These are phyloP conservation scores for Vidua macroura DNA, from an alignment of 2,113 vertebrate species.

Conservation along the genomic window DNA sequence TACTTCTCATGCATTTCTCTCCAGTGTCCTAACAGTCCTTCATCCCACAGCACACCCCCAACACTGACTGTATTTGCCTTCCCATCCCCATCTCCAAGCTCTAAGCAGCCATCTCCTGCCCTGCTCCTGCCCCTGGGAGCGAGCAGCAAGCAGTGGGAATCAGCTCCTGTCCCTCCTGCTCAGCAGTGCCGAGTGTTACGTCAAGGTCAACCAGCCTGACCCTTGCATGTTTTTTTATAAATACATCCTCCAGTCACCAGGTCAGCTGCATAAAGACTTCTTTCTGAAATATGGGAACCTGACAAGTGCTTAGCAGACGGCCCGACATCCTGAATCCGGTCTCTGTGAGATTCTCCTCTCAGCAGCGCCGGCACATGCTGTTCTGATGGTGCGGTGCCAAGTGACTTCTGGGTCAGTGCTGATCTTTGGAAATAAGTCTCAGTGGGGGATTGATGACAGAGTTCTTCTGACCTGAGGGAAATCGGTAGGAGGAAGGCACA, in stretches of 20 bases:
- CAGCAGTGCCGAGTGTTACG: background rate
- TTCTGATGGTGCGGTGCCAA: constrained; percentile 58
- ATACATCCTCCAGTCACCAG: constrained; percentile 30
- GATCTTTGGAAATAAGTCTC: constrained; percentile 71
- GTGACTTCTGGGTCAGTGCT: constrained; percentile 69
- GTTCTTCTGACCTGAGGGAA: constrained; percentile 65
- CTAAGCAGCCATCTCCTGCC: background rate
- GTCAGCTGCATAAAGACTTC: background rate
- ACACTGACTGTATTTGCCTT: background rate
- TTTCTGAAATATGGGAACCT: constrained; percentile 48
- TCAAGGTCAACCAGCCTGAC: background rate
- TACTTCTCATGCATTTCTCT: background rate
- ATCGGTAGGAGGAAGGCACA: constrained; percentile 56
- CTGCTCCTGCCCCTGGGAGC: background rate
- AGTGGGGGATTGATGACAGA: constrained; percentile 66
- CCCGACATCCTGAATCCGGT: constrained; percentile 54
- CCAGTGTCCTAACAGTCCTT: background rate
- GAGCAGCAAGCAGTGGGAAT: background rate
- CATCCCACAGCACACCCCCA: background rate
- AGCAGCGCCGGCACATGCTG: constrained; percentile 39
- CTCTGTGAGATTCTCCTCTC: constrained; percentile 52
- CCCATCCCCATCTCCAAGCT: rapidly evolving
- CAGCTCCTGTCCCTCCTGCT: background rate
- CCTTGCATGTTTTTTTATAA: constrained; percentile 22
- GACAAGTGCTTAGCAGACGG: constrained; percentile 64